Evolutionary conservation across 2,797 vertebrate genomes (phyloP), one percentile per base, ranked within the genome.

Genomic region (Vespertilio murinus): DNA sequence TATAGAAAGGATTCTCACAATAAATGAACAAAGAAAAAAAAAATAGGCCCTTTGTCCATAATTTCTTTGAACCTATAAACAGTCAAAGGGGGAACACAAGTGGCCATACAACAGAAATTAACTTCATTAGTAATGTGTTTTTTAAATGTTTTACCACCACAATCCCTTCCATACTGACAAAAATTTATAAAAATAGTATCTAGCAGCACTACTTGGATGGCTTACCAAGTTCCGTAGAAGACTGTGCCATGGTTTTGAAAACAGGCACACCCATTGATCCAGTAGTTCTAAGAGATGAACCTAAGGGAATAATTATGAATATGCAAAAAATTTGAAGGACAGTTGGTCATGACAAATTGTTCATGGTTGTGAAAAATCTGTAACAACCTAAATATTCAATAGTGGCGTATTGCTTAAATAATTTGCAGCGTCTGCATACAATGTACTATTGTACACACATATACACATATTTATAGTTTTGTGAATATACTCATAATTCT

Each of bases 11-110:
- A 2, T 70, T 80, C 74, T 83, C 47, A 49, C 18, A 61, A 52
- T 30, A 30, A 42, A 75, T 38, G 49, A 52, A 35, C 67, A 61
- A 78, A 49, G 14, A 33, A 18, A 35, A 11, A 73, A 59, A 49
- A 30, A 61, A 7, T 2, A 71, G 23, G 30, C 71, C 14, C 11
- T 56, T 78, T 23, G 11, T n/a, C 25, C 59, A 52, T n/a, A 17
- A 13, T 84, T 82, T 92, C 30, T 88, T 91, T 86, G 30, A 49
- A 84, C 9, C 42, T 42, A 42, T 42, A 42, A 42, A 52, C 18
- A 90, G 82, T 40, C 35, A 94, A 78, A 75, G 17, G 10, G 7
- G 22, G 89, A 96, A 79, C 38, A 88, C 20, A 92, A 71, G 22
- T 33, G 30, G 18, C 38, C 45, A 38, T 20, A 74, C 2, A 67